Percentiles rank a stretch among this genome's conserved stretches.
These are phyloP conservation scores for Callimorpha dominula DNA, from an alignment of 2,888 invertebrate genomes.

Conservation along the genomic window DNA sequence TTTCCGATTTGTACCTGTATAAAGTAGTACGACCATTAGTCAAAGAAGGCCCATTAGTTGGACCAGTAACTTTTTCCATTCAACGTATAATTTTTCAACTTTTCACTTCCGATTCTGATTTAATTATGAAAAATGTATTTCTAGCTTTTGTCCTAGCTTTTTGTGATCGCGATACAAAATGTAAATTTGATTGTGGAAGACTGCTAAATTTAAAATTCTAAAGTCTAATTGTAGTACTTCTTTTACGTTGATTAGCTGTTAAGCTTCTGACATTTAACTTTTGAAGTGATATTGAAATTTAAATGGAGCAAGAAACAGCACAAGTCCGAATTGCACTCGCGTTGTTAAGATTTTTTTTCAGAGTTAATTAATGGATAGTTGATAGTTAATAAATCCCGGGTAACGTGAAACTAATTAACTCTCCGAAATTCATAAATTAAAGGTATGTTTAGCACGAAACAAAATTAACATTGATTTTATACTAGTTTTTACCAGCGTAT, in stretches of 20 bases:
- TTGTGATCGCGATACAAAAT: constrained; percentile 10
- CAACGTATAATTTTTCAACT: constrained; percentile 61
- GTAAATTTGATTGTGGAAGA: constrained; percentile 4
- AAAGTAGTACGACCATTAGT: constrained; percentile 66
- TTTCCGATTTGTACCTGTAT: constrained; percentile 37
- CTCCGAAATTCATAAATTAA: no score
- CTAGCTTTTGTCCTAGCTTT: constrained; percentile 22
- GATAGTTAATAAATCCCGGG: no score
- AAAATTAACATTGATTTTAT: no score
- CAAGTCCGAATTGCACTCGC: no score
- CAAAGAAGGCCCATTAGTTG: constrained; percentile 66
- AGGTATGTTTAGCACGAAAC: no score
- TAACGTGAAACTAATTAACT: no score
- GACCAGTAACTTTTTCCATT: constrained; percentile 55
- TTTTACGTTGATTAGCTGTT: neutral
- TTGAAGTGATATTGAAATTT: no score
- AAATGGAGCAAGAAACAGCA: no score
- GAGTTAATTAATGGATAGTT: no score
- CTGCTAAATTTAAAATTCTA: neutral
- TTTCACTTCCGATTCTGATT: constrained; percentile 55
- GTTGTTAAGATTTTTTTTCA: no score
- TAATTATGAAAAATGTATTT: constrained; percentile 65
- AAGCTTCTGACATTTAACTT: no score
- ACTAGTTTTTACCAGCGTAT: no score
- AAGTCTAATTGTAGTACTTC: neutral